These are phyloP conservation scores for Amblyopsis hoosieri DNA, from an alignment of 2,797 vertebrate species.

Conservation along the genomic window DNA sequence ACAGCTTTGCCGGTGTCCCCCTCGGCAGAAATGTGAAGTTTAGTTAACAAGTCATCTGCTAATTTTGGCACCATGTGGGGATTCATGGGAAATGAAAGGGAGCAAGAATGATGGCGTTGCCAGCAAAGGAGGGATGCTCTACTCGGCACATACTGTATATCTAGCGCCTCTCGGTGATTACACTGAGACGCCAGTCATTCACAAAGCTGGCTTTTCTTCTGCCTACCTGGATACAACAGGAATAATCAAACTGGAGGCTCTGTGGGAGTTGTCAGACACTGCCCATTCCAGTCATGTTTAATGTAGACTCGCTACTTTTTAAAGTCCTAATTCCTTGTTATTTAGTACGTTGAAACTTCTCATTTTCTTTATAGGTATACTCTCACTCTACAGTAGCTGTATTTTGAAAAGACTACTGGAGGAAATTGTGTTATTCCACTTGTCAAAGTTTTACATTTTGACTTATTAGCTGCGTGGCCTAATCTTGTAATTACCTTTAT, in stretches of 20 bases:
- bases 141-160: constrained; percentile 16
- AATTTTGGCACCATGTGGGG: constrained; percentile 56
- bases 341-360: not conserved
- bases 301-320: constrained; percentile 70
- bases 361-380: too few species aligned
- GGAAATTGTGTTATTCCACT: too few species aligned
- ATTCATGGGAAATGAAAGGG: constrained; percentile 54
- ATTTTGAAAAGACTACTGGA: too few species aligned
- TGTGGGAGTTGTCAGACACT: constrained; percentile 54
- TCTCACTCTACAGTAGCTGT: not conserved
- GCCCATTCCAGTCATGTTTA: constrained; percentile 67
- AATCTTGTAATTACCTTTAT: too few species aligned
- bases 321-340: constrained; percentile 37
- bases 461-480: too few species aligned
- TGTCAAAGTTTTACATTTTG: too few species aligned
- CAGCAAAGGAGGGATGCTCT: constrained; percentile 16
- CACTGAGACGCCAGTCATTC: constrained; percentile 43
- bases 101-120: constrained; percentile 32
- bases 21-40: constrained; percentile 72
- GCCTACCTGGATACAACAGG: constrained; percentile 67
- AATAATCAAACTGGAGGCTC: constrained; percentile 65
- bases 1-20: constrained; percentile 52
- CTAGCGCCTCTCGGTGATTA: constrained; percentile 34
- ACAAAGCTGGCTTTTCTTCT: constrained; percentile 49
- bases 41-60: constrained; percentile 75